Conservation (phyloP, 2,888 invertebrate species). For the Sylvicola cinctus region DNA sequence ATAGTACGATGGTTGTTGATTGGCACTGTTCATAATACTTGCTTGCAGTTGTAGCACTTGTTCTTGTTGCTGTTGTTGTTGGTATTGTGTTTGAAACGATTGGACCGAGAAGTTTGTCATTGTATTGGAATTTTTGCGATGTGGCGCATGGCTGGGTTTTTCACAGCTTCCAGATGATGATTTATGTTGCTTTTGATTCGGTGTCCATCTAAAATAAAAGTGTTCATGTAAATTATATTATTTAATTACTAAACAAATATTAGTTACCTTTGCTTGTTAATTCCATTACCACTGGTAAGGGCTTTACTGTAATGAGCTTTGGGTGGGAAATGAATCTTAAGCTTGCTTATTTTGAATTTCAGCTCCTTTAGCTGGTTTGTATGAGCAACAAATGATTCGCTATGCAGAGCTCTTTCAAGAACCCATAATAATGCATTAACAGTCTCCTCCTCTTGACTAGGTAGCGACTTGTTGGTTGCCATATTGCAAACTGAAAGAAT, state of each 20-base stretch:
- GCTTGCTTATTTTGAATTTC: slow-evolving; percentile 22
- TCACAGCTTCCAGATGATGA: not conserved
- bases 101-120: not conserved
- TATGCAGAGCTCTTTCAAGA: slow-evolving; percentile 22
- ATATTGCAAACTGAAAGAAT: slow-evolving; percentile 3
- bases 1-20: no score
- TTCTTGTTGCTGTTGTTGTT: slow-evolving; percentile 15
- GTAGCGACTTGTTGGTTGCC: slow-evolving; percentile 12
- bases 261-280: slow-evolving; percentile 21
- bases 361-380: slow-evolving; percentile 22
- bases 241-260: not conserved
- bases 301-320: slow-evolving; percentile 17
- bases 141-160: not conserved
- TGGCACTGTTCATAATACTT: not conserved
- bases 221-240: not conserved
- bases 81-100: not conserved
- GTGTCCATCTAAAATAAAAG: slow-evolving; percentile 1
- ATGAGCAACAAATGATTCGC: slow-evolving; percentile 22
- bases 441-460: slow-evolving; percentile 19
- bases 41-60: slow-evolving; percentile 2
- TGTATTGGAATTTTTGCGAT: not conserved
- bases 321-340: slow-evolving; percentile 21
- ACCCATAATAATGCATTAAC: slow-evolving; percentile 21
- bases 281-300: slow-evolving; percentile 11
- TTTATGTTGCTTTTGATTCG: not conserved